These are phyloP conservation scores for Yponomeuta sedellus DNA, from an alignment of 2,888 invertebrate species.

Conservation along the genomic window DNA sequence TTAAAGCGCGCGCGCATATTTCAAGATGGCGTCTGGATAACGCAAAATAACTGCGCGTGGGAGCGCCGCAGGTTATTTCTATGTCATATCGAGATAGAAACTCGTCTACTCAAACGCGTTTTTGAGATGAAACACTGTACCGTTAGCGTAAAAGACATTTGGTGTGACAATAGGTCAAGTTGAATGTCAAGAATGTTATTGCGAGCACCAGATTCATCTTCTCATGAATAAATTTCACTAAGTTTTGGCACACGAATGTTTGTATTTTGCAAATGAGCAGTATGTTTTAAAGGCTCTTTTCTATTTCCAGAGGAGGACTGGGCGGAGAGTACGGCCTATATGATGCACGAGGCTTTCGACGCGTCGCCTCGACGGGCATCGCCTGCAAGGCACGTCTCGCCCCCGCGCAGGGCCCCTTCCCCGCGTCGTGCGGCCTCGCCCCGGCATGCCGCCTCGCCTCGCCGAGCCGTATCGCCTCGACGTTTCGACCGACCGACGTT, in stretches of 20 bases:
- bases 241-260: slow-evolving; percentile 3
- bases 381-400: slow-evolving; percentile 33
- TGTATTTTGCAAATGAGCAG: not conserved
- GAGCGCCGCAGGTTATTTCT: slow-evolving; percentile 46
- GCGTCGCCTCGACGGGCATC: slow-evolving; percentile 42
- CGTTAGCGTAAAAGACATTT: slow-evolving; percentile 43
- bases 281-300: slow-evolving; percentile 18
- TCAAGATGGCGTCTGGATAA: slow-evolving; percentile 35
- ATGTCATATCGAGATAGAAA: slow-evolving; percentile 50
- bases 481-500: slow-evolving; percentile 31
- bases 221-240: slow-evolving; percentile 35
- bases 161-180: slow-evolving; percentile 45
- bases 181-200: slow-evolving; percentile 30
- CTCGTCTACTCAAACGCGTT: slow-evolving; percentile 36
- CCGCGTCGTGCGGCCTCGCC: slow-evolving; percentile 38
- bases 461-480: slow-evolving; percentile 36
- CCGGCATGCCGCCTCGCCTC: slow-evolving; percentile 35
- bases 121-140: slow-evolving; percentile 39
- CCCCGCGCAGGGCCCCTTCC: slow-evolving; percentile 35
- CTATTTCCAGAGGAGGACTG: slow-evolving; percentile 84
- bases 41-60: slow-evolving; percentile 38
- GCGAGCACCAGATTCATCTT: slow-evolving; percentile 23
- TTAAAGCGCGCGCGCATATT: slow-evolving; percentile 30
- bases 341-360: slow-evolving; percentile 78
- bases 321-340: slow-evolving; percentile 80